These are phyloP conservation scores for Drosophila fulvimacula DNA, from an alignment of 2,888 invertebrate genomes.

Conservation along the genomic window DNA sequence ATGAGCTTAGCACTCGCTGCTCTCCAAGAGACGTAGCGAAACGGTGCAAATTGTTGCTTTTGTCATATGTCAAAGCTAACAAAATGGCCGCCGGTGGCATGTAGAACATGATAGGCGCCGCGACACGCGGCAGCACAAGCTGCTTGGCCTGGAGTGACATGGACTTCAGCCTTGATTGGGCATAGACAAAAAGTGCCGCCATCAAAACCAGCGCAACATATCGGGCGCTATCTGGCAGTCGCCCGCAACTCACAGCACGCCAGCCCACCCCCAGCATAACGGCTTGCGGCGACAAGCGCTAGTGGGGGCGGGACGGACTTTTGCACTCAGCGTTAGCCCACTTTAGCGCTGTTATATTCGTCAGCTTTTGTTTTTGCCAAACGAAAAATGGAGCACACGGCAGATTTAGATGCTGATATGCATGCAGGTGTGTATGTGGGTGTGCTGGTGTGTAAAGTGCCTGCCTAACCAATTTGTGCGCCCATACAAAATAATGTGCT, in stretches of 20 bases:
- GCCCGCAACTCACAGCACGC: too few relatives aligned
- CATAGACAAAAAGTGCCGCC: constrained; percentile 74
- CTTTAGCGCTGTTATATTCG: constrained; percentile 65
- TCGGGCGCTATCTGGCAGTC: constrained; percentile 53
- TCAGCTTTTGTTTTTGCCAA: constrained; percentile 57
- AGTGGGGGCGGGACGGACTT: constrained; percentile 31
- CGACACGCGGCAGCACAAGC: constrained; percentile 25
- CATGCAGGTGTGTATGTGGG: constrained; percentile 35
- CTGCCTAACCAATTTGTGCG: constrained; percentile 75
- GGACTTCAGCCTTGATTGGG: constrained; percentile 66
- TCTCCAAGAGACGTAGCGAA: neutral
- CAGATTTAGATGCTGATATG: constrained; percentile 75
- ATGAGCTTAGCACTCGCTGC: constrained; percentile 48
- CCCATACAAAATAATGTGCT: constrained; percentile 76
- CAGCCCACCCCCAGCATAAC: constrained; percentile 31
- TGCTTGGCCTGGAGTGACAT: constrained; percentile 45
- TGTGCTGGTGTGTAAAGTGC: constrained; percentile 62
- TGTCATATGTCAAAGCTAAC: constrained; percentile 59
- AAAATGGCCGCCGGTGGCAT: constrained; percentile 56
- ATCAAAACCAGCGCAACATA: constrained; percentile 64
- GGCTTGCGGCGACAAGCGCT: constrained; percentile 52
- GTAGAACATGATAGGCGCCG: constrained; percentile 34
- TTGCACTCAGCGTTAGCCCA: constrained; percentile 72
- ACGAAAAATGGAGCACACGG: constrained; percentile 70
- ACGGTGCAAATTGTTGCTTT: constrained; percentile 51